Conservation (phyloP, 2,797 vertebrate genomes). For the Brachyrhaphis roseni region DNA sequence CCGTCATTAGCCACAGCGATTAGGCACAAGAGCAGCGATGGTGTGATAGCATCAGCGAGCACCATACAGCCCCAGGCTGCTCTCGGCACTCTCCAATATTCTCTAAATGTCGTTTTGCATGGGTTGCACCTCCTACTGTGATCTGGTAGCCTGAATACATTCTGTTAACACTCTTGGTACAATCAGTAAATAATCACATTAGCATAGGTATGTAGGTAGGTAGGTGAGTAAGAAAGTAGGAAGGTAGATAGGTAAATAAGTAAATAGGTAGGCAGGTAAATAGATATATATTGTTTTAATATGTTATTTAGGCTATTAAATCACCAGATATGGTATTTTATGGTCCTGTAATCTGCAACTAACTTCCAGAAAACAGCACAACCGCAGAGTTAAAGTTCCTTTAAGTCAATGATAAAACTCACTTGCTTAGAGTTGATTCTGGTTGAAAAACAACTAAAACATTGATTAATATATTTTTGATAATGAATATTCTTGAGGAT, state of each 20-base stretch:
- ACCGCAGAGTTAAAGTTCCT: too few relatives aligned
- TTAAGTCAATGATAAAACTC: too few relatives aligned
- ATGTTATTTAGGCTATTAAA: too few relatives aligned
- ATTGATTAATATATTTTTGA: too few relatives aligned
- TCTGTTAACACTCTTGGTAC: conserved; percentile 4
- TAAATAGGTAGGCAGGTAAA: background rate
- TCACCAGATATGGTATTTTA: too few relatives aligned
- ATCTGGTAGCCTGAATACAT: conserved; percentile 12
- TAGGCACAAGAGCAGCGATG: conserved; percentile 68
- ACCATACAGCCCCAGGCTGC: conserved; percentile 44
- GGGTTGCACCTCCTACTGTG: conserved; percentile 23
- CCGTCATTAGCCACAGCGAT: conserved; percentile 76
- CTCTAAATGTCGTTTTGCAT: conserved; percentile 31
- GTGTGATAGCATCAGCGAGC: conserved; percentile 59
- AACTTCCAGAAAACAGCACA: too few relatives aligned
- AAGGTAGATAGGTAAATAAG: background rate
- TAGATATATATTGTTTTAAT: background rate
- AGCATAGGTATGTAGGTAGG: background rate
- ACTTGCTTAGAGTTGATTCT: too few relatives aligned
- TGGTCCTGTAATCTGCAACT: too few relatives aligned
- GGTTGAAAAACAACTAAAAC: too few relatives aligned
- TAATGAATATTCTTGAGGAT: too few relatives aligned
- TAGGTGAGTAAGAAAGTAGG: background rate
- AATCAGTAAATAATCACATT: conserved; percentile 11
- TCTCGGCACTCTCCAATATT: conserved; percentile 22